phyloP scores from a whole-genome alignment of 2,113 vertebrate genomes.

The Colinus virginianus region DNA sequence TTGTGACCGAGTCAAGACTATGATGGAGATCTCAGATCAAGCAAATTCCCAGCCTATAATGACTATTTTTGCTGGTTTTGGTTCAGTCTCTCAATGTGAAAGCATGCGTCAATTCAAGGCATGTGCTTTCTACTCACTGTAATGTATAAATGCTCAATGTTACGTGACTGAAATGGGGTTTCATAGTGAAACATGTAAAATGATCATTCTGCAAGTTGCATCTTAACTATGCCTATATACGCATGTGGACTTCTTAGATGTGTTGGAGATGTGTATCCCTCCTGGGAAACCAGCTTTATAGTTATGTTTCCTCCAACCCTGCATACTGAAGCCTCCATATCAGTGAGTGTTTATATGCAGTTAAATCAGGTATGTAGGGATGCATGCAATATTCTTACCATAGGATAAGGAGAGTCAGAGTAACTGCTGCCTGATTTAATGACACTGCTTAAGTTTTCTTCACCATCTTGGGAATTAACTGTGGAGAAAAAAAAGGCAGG shows the following conservation, averaged over 20 bases:
- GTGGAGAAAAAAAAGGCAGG: background rate
- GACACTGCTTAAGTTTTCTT: background rate
- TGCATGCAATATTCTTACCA: background rate
- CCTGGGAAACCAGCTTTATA: background rate
- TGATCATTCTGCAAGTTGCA: background rate
- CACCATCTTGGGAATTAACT: background rate
- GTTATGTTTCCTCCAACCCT: background rate
- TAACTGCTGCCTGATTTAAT: background rate
- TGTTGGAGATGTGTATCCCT: background rate
- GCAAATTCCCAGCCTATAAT: background rate
- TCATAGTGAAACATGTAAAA: background rate
- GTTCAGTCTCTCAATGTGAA: background rate
- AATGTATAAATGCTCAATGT: background rate
- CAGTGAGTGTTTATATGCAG: background rate
- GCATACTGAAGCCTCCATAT: background rate
- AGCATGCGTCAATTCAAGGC: background rate
- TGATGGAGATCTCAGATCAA: background rate
- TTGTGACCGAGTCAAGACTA: background rate
- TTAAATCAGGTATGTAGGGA: background rate
- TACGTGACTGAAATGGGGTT: background rate
- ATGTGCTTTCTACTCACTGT: background rate
- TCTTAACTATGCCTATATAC: background rate
- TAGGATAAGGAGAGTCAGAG: background rate
- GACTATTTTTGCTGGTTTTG: background rate
- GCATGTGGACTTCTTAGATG: background rate